These are phyloP conservation scores for Ianthella basta DNA, from an alignment of 37 sponge, comb jelly and placozoan genomes.

Conservation along the genomic window DNA sequence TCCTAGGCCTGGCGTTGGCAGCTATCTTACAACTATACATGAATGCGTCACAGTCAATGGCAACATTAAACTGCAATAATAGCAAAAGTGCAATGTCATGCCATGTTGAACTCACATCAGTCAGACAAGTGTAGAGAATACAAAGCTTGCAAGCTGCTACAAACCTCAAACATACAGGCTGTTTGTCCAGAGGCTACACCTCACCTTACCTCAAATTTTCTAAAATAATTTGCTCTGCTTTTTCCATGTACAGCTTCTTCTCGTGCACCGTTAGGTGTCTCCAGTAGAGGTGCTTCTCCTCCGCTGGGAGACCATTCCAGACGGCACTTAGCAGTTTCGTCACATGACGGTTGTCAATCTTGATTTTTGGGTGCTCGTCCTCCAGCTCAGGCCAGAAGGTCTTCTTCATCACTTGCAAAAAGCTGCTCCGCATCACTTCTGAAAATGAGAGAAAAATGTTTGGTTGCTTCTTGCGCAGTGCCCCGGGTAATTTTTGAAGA, in stretches of 20 bases:
- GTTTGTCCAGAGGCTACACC: no score
- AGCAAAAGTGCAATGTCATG: no score
- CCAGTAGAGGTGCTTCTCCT: background rate
- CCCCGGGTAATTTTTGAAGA: background rate
- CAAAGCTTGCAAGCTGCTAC: no score
- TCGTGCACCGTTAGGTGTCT: background rate
- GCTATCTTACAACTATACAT: no score
- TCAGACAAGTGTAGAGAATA: no score
- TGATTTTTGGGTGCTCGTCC: background rate
- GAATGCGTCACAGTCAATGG: no score
- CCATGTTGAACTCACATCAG: no score
- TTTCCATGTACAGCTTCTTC: background rate
- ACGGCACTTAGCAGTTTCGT: conserved; percentile 18
- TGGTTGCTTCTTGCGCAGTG: conserved; percentile 7
- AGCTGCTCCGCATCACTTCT: conserved; percentile 12
- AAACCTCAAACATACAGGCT: no score
- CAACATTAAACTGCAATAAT: no score
- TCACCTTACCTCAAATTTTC: background rate
- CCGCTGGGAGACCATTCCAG: background rate
- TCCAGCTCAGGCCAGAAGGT: background rate
- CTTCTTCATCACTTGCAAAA: conserved; percentile 3
- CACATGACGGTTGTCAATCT: conserved; percentile 4
- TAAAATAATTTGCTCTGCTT: background rate
- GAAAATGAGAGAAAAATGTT: background rate
- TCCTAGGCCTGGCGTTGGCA: no score